Percentiles rank a stretch among this genome's conserved stretches.
Conservation (phyloP, 2,797 vertebrate genomes). For the Tenualosa thibaudeaui region DNA sequence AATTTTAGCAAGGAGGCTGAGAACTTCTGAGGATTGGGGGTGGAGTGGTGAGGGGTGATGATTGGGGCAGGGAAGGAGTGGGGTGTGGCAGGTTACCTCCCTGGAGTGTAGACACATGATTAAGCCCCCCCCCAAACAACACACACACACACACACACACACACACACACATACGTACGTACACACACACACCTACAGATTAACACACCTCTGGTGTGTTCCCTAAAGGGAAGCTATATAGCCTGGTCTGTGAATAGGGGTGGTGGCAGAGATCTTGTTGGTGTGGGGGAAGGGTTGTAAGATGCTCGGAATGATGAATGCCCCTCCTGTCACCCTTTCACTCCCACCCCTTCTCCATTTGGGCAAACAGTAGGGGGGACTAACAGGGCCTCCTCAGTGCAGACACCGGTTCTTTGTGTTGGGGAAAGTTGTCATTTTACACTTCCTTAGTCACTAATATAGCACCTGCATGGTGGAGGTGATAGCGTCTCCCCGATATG, state of each 20-base stretch:
- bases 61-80: background rate
- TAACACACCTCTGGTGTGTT: constrained; percentile 62
- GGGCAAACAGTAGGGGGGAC: constrained; percentile 54
- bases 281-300: constrained; percentile 44
- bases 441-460: background rate
- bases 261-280: constrained; percentile 56
- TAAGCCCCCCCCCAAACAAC: constrained; percentile 77
- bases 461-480: background rate
- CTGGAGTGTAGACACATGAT: constrained; percentile 79
- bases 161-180: background rate
- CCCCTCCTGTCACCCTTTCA: constrained; percentile 42
- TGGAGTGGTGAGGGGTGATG: constrained; percentile 63
- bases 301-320: constrained; percentile 67
- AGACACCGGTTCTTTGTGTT: constrained; percentile 41
- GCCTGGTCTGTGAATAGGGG: constrained; percentile 79
- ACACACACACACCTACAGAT: too few relatives aligned
- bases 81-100: constrained; percentile 68
- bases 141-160: constrained; percentile 33
- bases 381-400: constrained; percentile 42
- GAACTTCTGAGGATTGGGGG: constrained; percentile 73
- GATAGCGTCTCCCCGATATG: background rate
- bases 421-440: constrained; percentile 28
- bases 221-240: constrained; percentile 79
- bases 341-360: constrained; percentile 49
- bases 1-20: constrained; percentile 75